Evolutionary conservation across 1,140 invertebrate species (phyloP), one percentile per base, ranked within the genome.

Genomic region (Cataglyphis hispanica): DNA sequence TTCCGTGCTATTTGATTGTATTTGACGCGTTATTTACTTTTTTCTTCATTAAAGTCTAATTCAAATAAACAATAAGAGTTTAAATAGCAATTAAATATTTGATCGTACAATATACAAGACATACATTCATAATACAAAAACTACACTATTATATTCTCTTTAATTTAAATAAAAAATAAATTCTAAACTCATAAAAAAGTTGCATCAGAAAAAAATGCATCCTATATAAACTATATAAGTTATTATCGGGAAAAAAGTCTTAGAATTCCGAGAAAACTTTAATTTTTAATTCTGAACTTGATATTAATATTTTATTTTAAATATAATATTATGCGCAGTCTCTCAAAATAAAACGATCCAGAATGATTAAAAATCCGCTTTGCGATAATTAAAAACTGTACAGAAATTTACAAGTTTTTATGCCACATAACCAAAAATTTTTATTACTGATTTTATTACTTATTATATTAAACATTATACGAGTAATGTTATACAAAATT

Each of bases 401-500:
- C 25, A 2, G 27, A 22, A 53, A 74, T 74, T 56, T 19, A 27
- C 46, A 34, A 0, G 7, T 70, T 34, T 46, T 46, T 46, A 46
- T 6, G 13, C 16, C 16, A 50, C 19, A 4, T 50, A 11, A 43
- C 6, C 3, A 16, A 50, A 27, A 7, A n/a, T n/a, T n/a, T n/a
- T n/a, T n/a, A n/a, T n/a, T n/a, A n/a, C n/a, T n/a, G n/a, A n/a
- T n/a, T n/a, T n/a, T n/a, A n/a, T n/a, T n/a, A n/a, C n/a, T n/a
- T n/a, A n/a, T n/a, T n/a, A n/a, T 74, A 25, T 84, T 19, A 70
- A 60, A 40, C 43, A 31, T 64, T 60, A 63, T 50, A 72, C 50
- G 60, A 25, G 31, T 46, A 56, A 8, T 64, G 25, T 27, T 72
- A 80, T 53, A 46, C 31, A 56, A 84, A 63, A 75, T 75, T 43